phyloP scores from a whole-genome alignment of 2,797 vertebrate genomes.

The Pipistrellus pipistrellus region DNA sequence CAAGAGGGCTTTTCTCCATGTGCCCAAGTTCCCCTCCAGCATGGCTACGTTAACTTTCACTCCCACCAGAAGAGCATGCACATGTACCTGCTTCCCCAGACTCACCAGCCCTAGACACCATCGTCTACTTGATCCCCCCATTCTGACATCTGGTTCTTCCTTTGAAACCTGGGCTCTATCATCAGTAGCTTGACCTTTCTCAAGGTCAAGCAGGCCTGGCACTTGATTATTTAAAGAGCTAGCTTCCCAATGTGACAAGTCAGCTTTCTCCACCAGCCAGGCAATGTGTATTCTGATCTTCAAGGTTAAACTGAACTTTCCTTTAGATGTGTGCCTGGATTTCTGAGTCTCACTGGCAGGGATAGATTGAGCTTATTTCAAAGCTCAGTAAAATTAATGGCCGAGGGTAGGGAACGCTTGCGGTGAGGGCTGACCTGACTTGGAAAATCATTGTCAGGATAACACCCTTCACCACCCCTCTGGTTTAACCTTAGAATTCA shows the following conservation, averaged over 20 bases:
- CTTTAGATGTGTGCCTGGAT: constrained; percentile 45
- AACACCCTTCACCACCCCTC: neutral
- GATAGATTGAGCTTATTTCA: constrained; percentile 14
- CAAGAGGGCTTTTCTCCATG: neutral
- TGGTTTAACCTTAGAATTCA: constrained; percentile 46
- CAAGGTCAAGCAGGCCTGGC: neutral
- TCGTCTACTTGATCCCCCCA: neutral
- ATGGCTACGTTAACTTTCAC: neutral
- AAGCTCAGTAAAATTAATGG: constrained; percentile 2
- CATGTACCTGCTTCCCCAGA: neutral
- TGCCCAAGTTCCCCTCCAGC: neutral
- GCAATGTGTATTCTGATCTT: constrained; percentile 2
- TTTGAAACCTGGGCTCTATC: neutral
- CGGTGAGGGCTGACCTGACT: neutral
- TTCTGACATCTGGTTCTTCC: constrained; percentile 9
- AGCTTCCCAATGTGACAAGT: neutral
- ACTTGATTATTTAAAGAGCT: neutral
- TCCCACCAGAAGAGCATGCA: neutral
- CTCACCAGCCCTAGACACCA: neutral
- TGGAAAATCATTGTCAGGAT: constrained; percentile 11
- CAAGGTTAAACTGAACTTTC: constrained; percentile 26
- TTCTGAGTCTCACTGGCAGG: constrained; percentile 48
- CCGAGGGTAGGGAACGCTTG: neutral
- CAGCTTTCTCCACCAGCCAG: constrained; percentile 10
- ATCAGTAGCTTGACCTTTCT: neutral